phyloP scores from a whole-genome alignment of 2,888 invertebrate genomes.

The Pegoplata infirma region DNA sequence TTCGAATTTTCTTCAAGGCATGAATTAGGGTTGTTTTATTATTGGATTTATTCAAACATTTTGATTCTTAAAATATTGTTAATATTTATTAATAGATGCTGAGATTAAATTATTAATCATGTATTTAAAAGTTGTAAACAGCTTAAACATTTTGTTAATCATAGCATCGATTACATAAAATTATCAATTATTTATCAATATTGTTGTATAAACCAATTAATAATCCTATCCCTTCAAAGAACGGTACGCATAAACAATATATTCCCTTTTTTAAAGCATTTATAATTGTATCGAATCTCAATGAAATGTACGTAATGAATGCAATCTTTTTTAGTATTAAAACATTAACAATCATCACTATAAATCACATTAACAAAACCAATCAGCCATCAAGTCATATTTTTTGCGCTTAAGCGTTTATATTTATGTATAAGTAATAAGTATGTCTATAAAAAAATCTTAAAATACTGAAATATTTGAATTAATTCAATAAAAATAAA shows the following conservation, averaged over 20 bases:
- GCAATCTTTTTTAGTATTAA: conserved; percentile 34
- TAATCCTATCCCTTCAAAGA: background rate
- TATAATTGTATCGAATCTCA: conserved; percentile 24
- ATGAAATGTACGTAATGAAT: conserved; percentile 3
- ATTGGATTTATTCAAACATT: too few relatives aligned
- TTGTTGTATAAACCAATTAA: too few relatives aligned
- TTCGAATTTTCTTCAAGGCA: background rate
- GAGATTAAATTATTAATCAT: too few relatives aligned
- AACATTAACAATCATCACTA: conserved; percentile 30
- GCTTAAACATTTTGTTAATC: too few relatives aligned
- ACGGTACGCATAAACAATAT: conserved; percentile 15
- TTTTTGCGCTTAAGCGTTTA: conserved; percentile 52
- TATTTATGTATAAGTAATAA: conserved; percentile 33
- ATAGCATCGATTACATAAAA: too few relatives aligned
- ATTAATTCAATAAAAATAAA: conserved; percentile 42
- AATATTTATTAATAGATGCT: too few relatives aligned
- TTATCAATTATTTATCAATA: too few relatives aligned
- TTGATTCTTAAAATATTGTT: too few relatives aligned
- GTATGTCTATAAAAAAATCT: conserved; percentile 32
- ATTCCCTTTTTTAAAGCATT: conserved; percentile 38
- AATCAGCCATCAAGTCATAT: conserved; percentile 23
- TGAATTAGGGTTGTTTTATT: too few relatives aligned
- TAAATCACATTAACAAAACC: conserved; percentile 4
- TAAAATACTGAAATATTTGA: conserved; percentile 50
- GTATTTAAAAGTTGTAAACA: too few relatives aligned